phyloP scores from a whole-genome alignment of 1,140 invertebrate species.

The Drosophila bifasciata region DNA sequence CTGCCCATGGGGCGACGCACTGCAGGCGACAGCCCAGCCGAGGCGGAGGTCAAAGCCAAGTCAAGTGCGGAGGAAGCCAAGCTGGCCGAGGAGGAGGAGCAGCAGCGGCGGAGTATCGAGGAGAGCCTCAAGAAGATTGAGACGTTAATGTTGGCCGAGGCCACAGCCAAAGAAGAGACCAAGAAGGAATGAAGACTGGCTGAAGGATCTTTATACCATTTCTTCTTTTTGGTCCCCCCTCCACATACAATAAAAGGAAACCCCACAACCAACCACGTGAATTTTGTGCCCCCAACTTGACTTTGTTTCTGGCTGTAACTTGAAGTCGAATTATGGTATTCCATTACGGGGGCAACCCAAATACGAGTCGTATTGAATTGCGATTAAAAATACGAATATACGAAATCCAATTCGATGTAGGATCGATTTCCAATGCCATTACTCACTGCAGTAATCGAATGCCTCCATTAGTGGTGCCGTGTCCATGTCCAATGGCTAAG shows the following conservation, averaged over 20 bases:
- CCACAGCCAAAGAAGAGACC: constrained; percentile 4
- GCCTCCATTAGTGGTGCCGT: constrained; percentile 18
- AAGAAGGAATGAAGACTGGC: neutral
- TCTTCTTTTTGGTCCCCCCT: too few species aligned
- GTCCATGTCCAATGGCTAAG: too few species aligned
- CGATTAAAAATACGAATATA: constrained; percentile 30
- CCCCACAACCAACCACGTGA: constrained; percentile 33
- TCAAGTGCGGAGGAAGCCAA: constrained; percentile 17
- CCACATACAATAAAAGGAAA: constrained; percentile 13
- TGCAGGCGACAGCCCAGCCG: constrained; percentile 50
- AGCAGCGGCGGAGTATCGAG: constrained; percentile 21
- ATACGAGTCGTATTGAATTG: constrained; percentile 48
- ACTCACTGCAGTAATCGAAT: constrained; percentile 54
- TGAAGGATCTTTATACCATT: too few species aligned
- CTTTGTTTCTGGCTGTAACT: constrained; percentile 26
- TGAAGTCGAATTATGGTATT: constrained; percentile 39
- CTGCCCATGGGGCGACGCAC: constrained; percentile 60
- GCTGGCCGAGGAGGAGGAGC: constrained; percentile 9
- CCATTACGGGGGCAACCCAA: constrained; percentile 30
- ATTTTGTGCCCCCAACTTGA: constrained; percentile 25
- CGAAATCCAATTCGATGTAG: constrained; percentile 35
- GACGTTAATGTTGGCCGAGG: constrained; percentile 35
- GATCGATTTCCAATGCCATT: constrained; percentile 65
- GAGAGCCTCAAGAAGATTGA: constrained; percentile 63
- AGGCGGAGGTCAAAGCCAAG: constrained; percentile 6